Evolutionary conservation across 2,888 invertebrate species (phyloP), one percentile per base, ranked within the genome.

Genomic region (Lysandra bellargus): DNA sequence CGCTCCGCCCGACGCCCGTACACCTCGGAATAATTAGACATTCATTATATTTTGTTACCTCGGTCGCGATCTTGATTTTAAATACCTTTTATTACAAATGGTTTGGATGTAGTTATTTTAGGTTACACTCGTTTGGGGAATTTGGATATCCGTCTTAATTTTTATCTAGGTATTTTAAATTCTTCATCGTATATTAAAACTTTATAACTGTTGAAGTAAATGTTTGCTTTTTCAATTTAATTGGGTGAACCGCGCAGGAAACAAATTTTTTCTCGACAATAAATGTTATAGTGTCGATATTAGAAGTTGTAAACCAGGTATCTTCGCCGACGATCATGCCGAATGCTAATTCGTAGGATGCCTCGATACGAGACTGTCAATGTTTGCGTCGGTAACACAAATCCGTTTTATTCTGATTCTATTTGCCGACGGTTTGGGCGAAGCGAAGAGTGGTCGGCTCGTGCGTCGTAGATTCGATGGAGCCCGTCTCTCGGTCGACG

Each of bases 401-500:
- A 92, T 91, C 91, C 90, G 90, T 91, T 92, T 91, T 89, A 90
- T 90, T 90, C 90, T 92, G 92, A 93, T 92, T 92, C 90, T 93
- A 92, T 93, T 93, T 93, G 91, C 92, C 89, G 87, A 92, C 86
- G 93, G 94, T 93, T 88, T 88, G 86, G 89, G 90, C 90, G 88
- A 88, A 91, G 90, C 89, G 90, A 91, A 90, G 92, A 91, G 91
- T 89, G 92, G 91, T 90, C 90, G 92, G 90, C 87, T 92, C 93
- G 93, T 93, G 93, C 93, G 93, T 94, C 93, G 93, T 93, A 93
- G 93, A 94, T 94, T 94, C 91, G 94, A 94, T 94, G 94, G 93
- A 92, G 93, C 93, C 91, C 92, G 92, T 90, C 92, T 91, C 92
- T 86, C 91, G 93, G 93, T 93, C 93, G 93, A 93, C 93, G 92